phyloP scores from a whole-genome alignment of 1,140 invertebrate species.

The Drosophila ficusphila region DNA sequence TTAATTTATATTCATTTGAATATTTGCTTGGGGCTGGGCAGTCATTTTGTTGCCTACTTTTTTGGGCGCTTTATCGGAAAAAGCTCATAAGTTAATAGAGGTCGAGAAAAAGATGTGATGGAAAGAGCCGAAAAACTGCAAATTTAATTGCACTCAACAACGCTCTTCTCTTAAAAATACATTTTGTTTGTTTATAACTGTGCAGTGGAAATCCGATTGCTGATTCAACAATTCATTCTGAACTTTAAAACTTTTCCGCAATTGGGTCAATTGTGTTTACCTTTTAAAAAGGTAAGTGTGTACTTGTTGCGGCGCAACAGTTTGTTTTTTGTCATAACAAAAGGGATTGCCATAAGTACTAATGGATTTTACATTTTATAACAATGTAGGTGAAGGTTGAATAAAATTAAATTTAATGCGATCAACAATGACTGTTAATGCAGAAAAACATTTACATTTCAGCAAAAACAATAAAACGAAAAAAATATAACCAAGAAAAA shows the following conservation, averaged over 20 bases:
- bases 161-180: constrained; percentile 14
- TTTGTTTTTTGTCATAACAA: not conserved
- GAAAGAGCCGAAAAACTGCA: not conserved
- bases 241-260: constrained; percentile 18
- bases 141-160: constrained; percentile 24
- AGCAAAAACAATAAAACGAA: too few relatives aligned
- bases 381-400: not conserved
- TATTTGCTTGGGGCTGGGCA: constrained; percentile 11
- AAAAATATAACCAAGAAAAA: too few relatives aligned
- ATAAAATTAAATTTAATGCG: not conserved
- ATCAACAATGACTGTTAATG: not conserved
- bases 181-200: constrained; percentile 20
- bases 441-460: too few relatives aligned
- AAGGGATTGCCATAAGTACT: constrained; percentile 4
- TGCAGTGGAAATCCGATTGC: constrained; percentile 23
- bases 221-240: not conserved
- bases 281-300: not conserved
- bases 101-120: constrained; percentile 1
- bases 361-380: constrained; percentile 1
- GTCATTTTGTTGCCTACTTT: constrained; percentile 4
- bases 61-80: constrained; percentile 29
- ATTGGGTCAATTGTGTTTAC: constrained; percentile 31
- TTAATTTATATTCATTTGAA: constrained; percentile 76
- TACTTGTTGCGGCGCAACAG: constrained; percentile 13
- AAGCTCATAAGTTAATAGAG: constrained; percentile 66